Evolutionary conservation across 2,888 invertebrate genomes (phyloP), one percentile per base, ranked within the genome.

Genomic region (Clepsis dumicolana): DNA sequence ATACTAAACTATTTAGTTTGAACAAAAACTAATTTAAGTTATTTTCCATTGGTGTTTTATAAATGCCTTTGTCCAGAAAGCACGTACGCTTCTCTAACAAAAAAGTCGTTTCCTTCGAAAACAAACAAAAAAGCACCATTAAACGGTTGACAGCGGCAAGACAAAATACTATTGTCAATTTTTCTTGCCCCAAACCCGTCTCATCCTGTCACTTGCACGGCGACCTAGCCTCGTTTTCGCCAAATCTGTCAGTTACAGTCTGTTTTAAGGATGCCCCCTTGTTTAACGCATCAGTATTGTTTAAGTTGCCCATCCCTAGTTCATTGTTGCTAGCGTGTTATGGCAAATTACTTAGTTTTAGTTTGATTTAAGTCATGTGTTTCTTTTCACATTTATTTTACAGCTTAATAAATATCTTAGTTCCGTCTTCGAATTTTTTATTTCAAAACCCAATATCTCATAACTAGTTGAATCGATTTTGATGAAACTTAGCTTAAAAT

Each of bases 141-240:
- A 63, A 59, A 64, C 52, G 41, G 63, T 57, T 59, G 63, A 68
- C 67, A 68, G 67, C 57, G 57, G 67, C 52, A 64, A 67, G 63
- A 67, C 67, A 67, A 67, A 68, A 68, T 64, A 68, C 68, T 64
- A 68, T 64, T 68, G 68, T 68, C 63, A 68, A 64, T 68, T 68
- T 67, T 68, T 68, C 68, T 68, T 59, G 59, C 68, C 63, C 59
- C 3, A 35, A 68, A 59, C 68, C 68, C 68, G 59, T 59, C 53
- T 68, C 68, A 68, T 29, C 41, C 63, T 68, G 68, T 59, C 68
- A 53, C 41, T 59, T n/a, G 32, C 68, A 68, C 29, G 41, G 10
- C 25, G 41, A 41, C 48, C 56, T 62, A 35, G 66, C 57, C 50
- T 52, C 63, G 63, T 64, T 68, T 52, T 52, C 68, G 63, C 57